phyloP scores from a whole-genome alignment of 2,888 invertebrate species.

The Matsumyia berberina region DNA sequence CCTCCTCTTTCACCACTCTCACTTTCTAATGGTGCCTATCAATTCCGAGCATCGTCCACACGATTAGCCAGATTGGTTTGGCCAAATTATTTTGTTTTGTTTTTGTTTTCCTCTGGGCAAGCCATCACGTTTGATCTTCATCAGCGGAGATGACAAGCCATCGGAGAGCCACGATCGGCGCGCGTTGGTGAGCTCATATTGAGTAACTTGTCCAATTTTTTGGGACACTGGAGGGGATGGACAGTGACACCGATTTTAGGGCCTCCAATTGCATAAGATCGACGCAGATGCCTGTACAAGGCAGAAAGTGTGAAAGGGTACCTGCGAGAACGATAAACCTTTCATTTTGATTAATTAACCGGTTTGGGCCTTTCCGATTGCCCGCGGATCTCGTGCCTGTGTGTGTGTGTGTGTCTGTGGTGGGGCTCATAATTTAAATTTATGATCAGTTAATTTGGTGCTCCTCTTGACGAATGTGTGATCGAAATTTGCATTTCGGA shows the following conservation, averaged over 20 bases:
- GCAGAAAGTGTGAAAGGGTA: slow-evolving; percentile 35
- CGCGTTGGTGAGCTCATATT: slow-evolving; percentile 13
- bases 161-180: slow-evolving; percentile 17
- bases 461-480: slow-evolving; percentile 47
- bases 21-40: slow-evolving; percentile 67
- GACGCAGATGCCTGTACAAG: background rate
- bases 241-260: slow-evolving; percentile 59
- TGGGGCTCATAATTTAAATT: slow-evolving; percentile 38
- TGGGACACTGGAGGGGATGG: background rate
- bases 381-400: too few relatives aligned
- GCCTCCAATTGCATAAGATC: slow-evolving; percentile 38
- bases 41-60: slow-evolving; percentile 42
- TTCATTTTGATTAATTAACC: slow-evolving; percentile 34
- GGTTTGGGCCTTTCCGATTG: slow-evolving; percentile 21
- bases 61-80: slow-evolving; percentile 47
- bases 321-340: slow-evolving; percentile 27
- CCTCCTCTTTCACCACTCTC: slow-evolving; percentile 63
- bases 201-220: slow-evolving; percentile 40
- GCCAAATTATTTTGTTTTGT: slow-evolving; percentile 44
- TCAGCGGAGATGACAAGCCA: slow-evolving; percentile 48
- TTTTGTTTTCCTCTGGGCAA: slow-evolving; percentile 20
- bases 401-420: background rate
- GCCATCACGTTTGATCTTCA: slow-evolving; percentile 33
- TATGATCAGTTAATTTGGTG: slow-evolving; percentile 60
- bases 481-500: slow-evolving; percentile 48